Conservation (phyloP, 1,140 invertebrate genomes). For the Drosophila suzukii region DNA sequence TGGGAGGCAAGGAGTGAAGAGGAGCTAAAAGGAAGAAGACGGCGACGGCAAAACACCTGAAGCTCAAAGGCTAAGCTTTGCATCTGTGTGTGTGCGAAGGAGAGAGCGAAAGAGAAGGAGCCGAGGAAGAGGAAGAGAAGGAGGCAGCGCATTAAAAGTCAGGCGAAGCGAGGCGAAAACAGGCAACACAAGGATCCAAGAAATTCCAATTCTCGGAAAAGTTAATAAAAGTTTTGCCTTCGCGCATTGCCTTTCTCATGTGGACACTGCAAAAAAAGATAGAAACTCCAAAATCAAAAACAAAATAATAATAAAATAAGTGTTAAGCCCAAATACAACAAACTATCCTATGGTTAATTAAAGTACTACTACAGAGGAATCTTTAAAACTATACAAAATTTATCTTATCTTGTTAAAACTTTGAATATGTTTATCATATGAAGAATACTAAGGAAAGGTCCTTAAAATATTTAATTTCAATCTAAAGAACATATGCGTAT, state of each 20-base stretch:
- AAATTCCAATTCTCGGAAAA: slow-evolving; percentile 81
- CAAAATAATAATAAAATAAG: too few species aligned
- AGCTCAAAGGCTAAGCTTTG: slow-evolving; percentile 52
- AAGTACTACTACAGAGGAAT: too few species aligned
- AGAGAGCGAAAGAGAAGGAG: slow-evolving; percentile 14
- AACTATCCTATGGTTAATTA: too few species aligned
- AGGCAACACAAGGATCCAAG: slow-evolving; percentile 77
- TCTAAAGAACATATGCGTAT: too few species aligned
- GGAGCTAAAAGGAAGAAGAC: slow-evolving; percentile 44
- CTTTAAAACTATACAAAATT: too few species aligned
- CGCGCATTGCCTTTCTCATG: slow-evolving; percentile 72
- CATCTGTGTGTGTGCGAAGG: slow-evolving; percentile 22
- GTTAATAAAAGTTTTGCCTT: slow-evolving; percentile 81
- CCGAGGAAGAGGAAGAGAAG: slow-evolving; percentile 4
- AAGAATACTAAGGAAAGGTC: too few species aligned
- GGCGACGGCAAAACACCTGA: slow-evolving; percentile 64
- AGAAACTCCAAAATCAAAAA: too few species aligned
- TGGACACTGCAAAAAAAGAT: slow-evolving; percentile 9
- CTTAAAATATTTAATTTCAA: too few species aligned
- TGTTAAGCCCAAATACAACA: not conserved
- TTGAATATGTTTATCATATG: too few species aligned
- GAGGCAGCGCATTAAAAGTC: slow-evolving; percentile 68
- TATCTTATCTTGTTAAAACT: too few species aligned
- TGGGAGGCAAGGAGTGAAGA: slow-evolving; percentile 14
- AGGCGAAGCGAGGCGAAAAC: slow-evolving; percentile 76